Conservation (phyloP, 2,113 vertebrate genomes). For the Xenus cinereus region DNA sequence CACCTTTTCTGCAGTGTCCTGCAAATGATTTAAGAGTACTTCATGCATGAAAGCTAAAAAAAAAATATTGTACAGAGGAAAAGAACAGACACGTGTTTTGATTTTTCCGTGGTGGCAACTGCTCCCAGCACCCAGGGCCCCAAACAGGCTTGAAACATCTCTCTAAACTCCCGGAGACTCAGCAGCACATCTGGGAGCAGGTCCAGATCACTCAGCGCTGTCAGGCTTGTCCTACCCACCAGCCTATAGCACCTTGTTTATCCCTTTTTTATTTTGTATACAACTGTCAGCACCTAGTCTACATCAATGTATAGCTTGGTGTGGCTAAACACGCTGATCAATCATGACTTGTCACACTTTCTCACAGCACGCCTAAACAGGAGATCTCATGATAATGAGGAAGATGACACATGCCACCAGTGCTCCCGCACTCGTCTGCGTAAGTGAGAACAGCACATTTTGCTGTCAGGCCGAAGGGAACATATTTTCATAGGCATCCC, state of each 20-base stretch:
- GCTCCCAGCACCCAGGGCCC: not conserved
- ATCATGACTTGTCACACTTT: not conserved
- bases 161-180: not conserved
- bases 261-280: not conserved
- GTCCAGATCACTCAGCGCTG: not conserved
- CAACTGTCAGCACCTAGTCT: conserved; percentile 37
- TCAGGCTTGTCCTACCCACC: not conserved
- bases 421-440: conserved; percentile 15
- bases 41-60: not conserved
- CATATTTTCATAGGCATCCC: conserved; percentile 62
- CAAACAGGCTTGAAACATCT: not conserved
- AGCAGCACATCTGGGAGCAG: conserved; percentile 18
- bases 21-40: not conserved
- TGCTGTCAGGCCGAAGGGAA: conserved; percentile 61
- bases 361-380: not conserved
- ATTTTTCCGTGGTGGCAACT: not conserved
- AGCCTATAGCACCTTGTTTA: not conserved
- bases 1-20: not conserved
- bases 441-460: conserved; percentile 62
- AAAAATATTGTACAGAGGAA: not conserved
- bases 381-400: conserved; percentile 12
- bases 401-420: conserved; percentile 57
- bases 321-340: not conserved
- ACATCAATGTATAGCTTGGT: not conserved
- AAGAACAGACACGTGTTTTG: not conserved